These are phyloP conservation scores for Anadara kagoshimensis DNA, from an alignment of 1,140 invertebrate species.

Conservation along the genomic window DNA sequence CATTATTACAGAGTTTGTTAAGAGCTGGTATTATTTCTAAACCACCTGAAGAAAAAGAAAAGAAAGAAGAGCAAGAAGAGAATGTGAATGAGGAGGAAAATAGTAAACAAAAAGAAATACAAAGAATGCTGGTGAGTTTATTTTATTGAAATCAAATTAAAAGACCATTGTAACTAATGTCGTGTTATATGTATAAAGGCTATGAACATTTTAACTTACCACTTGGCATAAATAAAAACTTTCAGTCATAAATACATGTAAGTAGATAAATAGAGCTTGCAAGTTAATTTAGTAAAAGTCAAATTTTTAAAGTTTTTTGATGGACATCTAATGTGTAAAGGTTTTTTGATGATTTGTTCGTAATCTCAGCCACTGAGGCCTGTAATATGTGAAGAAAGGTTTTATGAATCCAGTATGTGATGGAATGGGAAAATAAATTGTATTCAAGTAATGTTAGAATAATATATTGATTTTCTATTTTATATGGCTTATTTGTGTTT, in stretches of 20 bases:
- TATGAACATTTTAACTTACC: background rate
- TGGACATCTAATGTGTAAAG: too few species aligned
- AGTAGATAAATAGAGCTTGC: too few species aligned
- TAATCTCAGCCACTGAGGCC: too few species aligned
- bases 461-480: too few species aligned
- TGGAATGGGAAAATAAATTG: too few species aligned
- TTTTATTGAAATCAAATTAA: background rate
- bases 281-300: too few species aligned
- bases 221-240: background rate
- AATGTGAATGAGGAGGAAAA: background rate
- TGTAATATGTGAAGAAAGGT: too few species aligned
- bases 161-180: background rate
- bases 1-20: conserved; percentile 89
- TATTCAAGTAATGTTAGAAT: too few species aligned
- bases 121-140: conserved; percentile 7
- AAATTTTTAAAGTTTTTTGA: too few species aligned
- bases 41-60: background rate
- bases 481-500: too few species aligned
- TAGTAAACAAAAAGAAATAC: background rate
- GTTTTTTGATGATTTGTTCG: too few species aligned
- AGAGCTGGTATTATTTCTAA: conserved; percentile 85
- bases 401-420: too few species aligned
- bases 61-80: conserved; percentile 7
- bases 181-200: background rate
- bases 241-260: background rate